These are phyloP conservation scores for Scelioninae gen. 2 DNA, from an alignment of 2,888 invertebrate species.

Conservation along the genomic window DNA sequence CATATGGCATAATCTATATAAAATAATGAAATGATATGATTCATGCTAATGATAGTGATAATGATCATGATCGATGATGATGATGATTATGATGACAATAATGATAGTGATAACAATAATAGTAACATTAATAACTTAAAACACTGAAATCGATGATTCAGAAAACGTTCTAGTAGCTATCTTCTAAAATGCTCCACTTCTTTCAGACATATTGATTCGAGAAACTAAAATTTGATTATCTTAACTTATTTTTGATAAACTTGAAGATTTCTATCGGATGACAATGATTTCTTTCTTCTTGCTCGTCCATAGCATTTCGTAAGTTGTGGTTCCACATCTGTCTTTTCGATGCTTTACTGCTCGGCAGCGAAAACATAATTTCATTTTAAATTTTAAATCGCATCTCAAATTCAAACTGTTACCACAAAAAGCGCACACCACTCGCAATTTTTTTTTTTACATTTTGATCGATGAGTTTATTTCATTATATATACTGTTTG, in stretches of 20 bases:
- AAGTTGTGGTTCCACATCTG: slow-evolving; percentile 47
- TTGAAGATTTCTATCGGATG: slow-evolving; percentile 27
- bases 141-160: slow-evolving; percentile 35
- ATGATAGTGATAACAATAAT: slow-evolving; percentile 21
- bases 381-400: slow-evolving; percentile 25
- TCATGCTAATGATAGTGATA: slow-evolving; percentile 7
- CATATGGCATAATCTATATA: slow-evolving; percentile 38
- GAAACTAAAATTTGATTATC: too few species aligned
- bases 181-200: slow-evolving; percentile 44
- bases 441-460: too few species aligned
- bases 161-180: slow-evolving; percentile 24
- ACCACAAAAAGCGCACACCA: slow-evolving; percentile 32
- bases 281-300: slow-evolving; percentile 32
- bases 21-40: slow-evolving; percentile 47
- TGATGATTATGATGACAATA: slow-evolving; percentile 10
- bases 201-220: too few species aligned
- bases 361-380: slow-evolving; percentile 60
- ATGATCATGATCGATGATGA: slow-evolving; percentile 20
- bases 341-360: slow-evolving; percentile 58
- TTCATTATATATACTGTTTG: slow-evolving; percentile 4
- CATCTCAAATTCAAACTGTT: not conserved
- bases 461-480: slow-evolving; percentile 9
- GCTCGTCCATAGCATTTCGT: slow-evolving; percentile 11
- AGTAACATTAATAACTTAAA: slow-evolving; percentile 51
- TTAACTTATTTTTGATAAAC: slow-evolving; percentile 3